A percentile compares a stretch with the other conserved stretches of the same genome.
Evolutionary conservation across 2,888 invertebrate genomes (phyloP).

Genomic region (Strigamia crassipes): DNA sequence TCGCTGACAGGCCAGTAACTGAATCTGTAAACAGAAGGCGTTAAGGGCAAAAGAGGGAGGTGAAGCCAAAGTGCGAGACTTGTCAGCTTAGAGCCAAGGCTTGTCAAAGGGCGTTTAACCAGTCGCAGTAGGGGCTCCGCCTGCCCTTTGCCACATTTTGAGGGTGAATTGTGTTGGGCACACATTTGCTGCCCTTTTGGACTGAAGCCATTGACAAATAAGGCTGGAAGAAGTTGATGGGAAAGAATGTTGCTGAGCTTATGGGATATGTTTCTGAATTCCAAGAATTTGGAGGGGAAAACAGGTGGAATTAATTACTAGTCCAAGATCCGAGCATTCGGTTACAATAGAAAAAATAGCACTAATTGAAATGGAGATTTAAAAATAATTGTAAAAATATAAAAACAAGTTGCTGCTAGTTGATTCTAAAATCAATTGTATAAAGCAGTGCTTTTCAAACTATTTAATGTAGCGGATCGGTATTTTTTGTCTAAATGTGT

Average conservation of each 20-base stretch:
- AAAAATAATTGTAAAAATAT: background rate
- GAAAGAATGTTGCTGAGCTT: slow-evolving; percentile 24
- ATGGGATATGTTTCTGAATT: slow-evolving; percentile 1
- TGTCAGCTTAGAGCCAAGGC: slow-evolving; percentile 30
- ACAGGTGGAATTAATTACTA: slow-evolving; percentile 15
- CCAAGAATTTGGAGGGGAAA: background rate
- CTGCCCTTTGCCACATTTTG: slow-evolving; percentile 34
- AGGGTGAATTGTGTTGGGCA: slow-evolving; percentile 34
- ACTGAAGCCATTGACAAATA: slow-evolving; percentile 19
- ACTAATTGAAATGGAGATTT: slow-evolving; percentile 1
- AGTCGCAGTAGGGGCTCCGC: slow-evolving; percentile 29
- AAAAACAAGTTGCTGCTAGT: too few relatives aligned
- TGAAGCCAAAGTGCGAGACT: slow-evolving; percentile 18
- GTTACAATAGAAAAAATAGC: background rate
- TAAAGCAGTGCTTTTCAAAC: too few relatives aligned
- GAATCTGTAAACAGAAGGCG: slow-evolving; percentile 34
- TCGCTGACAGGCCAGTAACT: slow-evolving; percentile 33
- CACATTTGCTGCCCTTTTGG: slow-evolving; percentile 30
- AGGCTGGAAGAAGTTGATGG: slow-evolving; percentile 18
- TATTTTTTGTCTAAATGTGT: too few relatives aligned
- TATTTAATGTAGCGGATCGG: too few relatives aligned
- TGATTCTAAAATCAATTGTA: too few relatives aligned
- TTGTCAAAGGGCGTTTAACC: slow-evolving; percentile 34
- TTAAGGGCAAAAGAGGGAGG: slow-evolving; percentile 22
- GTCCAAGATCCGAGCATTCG: background rate